Evolutionary conservation across 2,113 vertebrate species (phyloP).

Genomic region (Hippoglossus stenolepis): DNA sequence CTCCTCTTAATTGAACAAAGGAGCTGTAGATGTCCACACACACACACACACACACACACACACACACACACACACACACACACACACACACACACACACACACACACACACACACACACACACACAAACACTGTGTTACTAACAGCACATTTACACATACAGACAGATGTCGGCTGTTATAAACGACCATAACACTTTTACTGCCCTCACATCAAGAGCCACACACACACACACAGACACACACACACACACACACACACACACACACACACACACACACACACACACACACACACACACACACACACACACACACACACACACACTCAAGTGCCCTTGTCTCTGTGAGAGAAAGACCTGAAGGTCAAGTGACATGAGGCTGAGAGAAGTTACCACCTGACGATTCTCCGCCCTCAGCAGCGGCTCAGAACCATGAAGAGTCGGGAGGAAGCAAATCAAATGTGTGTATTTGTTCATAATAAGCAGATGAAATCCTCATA

Average conservation of each 20-base stretch:
- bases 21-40: too few relatives aligned
- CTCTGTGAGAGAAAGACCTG: constrained; percentile 11
- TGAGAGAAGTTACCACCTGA: background rate
- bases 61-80: too few relatives aligned
- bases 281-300: background rate
- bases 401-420: too few relatives aligned
- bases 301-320: constrained; percentile 2
- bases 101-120: too few relatives aligned
- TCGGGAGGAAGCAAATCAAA: too few relatives aligned
- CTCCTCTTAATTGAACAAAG: background rate
- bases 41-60: background rate
- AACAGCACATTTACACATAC: too few relatives aligned
- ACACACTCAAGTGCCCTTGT: constrained; percentile 3
- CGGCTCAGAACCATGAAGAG: too few relatives aligned
- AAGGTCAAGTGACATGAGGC: constrained; percentile 18
- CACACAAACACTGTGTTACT: background rate
- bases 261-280: background rate
- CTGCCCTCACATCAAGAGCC: background rate
- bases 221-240: background rate
- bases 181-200: background rate
- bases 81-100: too few relatives aligned
- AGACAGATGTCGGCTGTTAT: background rate
- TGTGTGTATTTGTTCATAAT: too few relatives aligned
- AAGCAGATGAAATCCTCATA: too few relatives aligned
- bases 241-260: background rate